Evolutionary conservation across 2,888 invertebrate species (phyloP).

Genomic region (Hybos culiciformis): DNA sequence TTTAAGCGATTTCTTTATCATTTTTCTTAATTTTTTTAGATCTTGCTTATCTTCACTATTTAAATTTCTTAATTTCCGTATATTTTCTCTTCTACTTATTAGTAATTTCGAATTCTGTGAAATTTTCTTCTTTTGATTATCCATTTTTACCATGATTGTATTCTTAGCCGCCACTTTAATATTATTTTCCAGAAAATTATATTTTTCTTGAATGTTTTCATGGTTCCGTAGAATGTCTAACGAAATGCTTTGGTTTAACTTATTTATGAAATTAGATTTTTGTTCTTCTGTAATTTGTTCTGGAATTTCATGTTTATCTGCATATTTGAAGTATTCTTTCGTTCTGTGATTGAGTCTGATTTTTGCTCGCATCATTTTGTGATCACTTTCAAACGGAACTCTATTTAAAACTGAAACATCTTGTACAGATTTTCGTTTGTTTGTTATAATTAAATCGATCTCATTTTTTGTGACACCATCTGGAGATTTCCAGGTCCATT

Average conservation of each 20-base stretch:
- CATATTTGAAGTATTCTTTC: neutral
- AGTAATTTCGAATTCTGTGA: neutral
- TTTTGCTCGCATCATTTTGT: slow-evolving; percentile 2
- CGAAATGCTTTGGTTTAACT: neutral
- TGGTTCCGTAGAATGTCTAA: neutral
- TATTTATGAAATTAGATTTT: neutral
- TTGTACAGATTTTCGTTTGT: slow-evolving; percentile 5
- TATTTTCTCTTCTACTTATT: slow-evolving; percentile 1
- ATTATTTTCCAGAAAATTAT: slow-evolving; percentile 1
- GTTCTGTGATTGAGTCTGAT: neutral
- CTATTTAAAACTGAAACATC: slow-evolving; percentile 2
- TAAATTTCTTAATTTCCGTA: neutral
- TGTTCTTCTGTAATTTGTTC: slow-evolving; percentile 3
- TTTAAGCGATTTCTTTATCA: neutral
- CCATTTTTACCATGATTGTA: neutral
- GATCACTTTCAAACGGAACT: neutral
- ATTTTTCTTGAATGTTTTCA: slow-evolving; percentile 1
- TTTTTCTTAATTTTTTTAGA: neutral
- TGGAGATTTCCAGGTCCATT: slow-evolving; percentile 4
- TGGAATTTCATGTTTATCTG: neutral
- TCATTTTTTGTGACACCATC: slow-evolving; percentile 1
- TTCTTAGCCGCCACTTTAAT: neutral
- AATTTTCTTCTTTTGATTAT: slow-evolving; percentile 2
- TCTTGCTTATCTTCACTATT: neutral
- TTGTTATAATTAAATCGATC: slow-evolving; percentile 5